Evolutionary conservation across 2,797 vertebrate species (phyloP), one percentile per base, ranked within the genome.

Genomic region (Arvicola amphibius): DNA sequence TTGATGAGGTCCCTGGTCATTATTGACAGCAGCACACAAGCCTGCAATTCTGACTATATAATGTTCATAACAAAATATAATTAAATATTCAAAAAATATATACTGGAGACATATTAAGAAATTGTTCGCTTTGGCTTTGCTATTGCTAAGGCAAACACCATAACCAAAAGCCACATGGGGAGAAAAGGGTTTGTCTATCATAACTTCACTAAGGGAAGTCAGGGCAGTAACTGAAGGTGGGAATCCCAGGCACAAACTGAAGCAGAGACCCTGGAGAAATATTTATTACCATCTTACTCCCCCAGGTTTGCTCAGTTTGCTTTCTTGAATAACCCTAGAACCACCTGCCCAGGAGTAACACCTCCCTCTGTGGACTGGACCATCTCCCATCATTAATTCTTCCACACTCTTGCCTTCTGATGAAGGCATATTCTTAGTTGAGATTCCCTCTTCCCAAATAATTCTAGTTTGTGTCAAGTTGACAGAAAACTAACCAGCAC

Each of bases 51-150:
- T 83, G 51, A 88, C 29, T 71, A 46, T 21, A 63, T 1, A 53
- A 21, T 71, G 5, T 78, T 74, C 73, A 29, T 85, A 74, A 92
- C 37, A 87, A 84, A 78, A 63, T 5, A 92, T 29, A 92, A 84
- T 67, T 69, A 80, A 93, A 86, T 63, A 59, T 2, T 69, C 8
- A 94, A 59, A 59, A 76, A 95, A 27, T 88, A 8, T 79, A 25
- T 74, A 88, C 71, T 79, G 94, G 16, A 93, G 85, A 89, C 27
- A 93, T 86, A 77, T 63, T 65, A 81, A 95, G n/a, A 96, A 94
- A 77, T 32, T 65, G 40, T 48, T 43, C 40, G 65, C 10, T 34
- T 84, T 65, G 27, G 5, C 21, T n/a, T 85, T 48, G 12, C 16
- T 67, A 48, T 48, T 85, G 43, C 40, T 48, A 11, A 67, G 61